Evolutionary conservation across 2,797 vertebrate genomes (phyloP).

Genomic region (Peromyscus nudipes): DNA sequence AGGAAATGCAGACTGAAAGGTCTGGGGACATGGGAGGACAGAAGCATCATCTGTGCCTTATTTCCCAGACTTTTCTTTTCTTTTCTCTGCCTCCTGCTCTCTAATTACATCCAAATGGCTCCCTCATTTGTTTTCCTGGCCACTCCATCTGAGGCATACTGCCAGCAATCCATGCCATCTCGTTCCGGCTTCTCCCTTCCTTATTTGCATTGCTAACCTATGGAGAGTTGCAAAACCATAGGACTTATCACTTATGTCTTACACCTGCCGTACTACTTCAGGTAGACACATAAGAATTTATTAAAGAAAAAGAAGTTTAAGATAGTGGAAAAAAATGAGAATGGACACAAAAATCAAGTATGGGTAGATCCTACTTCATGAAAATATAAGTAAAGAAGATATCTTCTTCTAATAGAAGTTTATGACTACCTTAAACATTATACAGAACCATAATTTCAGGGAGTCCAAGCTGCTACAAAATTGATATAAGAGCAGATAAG

Average conservation of each 20-base stretch:
- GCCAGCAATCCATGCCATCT: conserved; percentile 45
- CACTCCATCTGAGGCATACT: conserved; percentile 23
- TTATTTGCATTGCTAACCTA: conserved; percentile 33
- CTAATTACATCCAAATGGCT: conserved; percentile 74
- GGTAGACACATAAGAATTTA: not conserved
- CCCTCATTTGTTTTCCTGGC: conserved; percentile 72
- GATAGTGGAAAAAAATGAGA: not conserved
- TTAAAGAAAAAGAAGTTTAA: conserved; percentile 34
- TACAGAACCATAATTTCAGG: conserved; percentile 7
- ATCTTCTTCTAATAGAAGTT: not conserved
- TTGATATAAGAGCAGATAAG: not conserved
- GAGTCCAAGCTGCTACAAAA: not conserved
- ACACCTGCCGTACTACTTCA: not conserved
- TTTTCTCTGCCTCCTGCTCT: conserved; percentile 74
- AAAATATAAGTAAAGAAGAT: conserved; percentile 24
- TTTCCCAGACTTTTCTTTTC: conserved; percentile 67
- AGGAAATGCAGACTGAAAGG: conserved; percentile 54
- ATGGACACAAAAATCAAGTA: not conserved
- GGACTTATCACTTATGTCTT: not conserved
- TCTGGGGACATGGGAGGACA: not conserved
- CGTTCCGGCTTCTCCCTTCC: conserved; percentile 33
- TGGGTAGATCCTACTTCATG: not conserved
- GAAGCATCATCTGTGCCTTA: conserved; percentile 72
- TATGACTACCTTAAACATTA: not conserved
- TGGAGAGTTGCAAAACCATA: conserved; percentile 40